Evolutionary conservation across 2,113 vertebrate species (phyloP), one percentile per base, ranked within the genome.

Genomic region (Thalassarche chlororhynchos): DNA sequence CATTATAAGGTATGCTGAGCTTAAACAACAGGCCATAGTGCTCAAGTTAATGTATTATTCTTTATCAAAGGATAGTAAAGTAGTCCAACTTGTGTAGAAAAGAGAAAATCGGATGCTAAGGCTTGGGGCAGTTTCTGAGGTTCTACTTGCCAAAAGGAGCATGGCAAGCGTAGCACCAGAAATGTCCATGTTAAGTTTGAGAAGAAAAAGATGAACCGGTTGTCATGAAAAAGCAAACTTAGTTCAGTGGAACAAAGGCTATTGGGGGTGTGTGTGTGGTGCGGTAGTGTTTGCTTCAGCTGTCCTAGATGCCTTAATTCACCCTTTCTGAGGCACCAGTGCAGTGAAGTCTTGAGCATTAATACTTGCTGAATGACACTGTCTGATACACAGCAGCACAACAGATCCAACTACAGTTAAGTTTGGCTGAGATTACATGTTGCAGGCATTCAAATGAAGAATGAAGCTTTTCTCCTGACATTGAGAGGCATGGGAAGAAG

Each of bases 381-480:
- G 10, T 31, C 14, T 49, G 46, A 49, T 9, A 19, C 7, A 23
- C 15, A 31, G n/a, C n/a, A 25, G 51, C 10, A 25, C 7, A 55
- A 17, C 6, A 4, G 19, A 42, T 19, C 19, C 13, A 24, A 14
- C 21, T 23, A 13, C 3, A 20, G 66, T 6, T 12, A 1, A 2
- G 15, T 24, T 46, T 26, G 16, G 24, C 13, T 40, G 24, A 20
- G 12, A n/a, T 32, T 1, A n/a, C 28, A 18, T 32, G 21, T 28
- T 19, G 13, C 9, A 14, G 31, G 20, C 3, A 17, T 49, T 29
- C 12, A 62, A 1, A 8, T 24, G 24, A 54, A 38, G 19, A n/a
- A 19, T 19, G 10, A 42, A 65, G 31, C 15, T 72, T 46, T 46
- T 8, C 12, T 34, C 18, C 29, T 52, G 29, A 55, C 24, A 44